These are phyloP conservation scores for Syndactyla subalaris DNA, from an alignment of 2,797 vertebrate species.

Conservation along the genomic window DNA sequence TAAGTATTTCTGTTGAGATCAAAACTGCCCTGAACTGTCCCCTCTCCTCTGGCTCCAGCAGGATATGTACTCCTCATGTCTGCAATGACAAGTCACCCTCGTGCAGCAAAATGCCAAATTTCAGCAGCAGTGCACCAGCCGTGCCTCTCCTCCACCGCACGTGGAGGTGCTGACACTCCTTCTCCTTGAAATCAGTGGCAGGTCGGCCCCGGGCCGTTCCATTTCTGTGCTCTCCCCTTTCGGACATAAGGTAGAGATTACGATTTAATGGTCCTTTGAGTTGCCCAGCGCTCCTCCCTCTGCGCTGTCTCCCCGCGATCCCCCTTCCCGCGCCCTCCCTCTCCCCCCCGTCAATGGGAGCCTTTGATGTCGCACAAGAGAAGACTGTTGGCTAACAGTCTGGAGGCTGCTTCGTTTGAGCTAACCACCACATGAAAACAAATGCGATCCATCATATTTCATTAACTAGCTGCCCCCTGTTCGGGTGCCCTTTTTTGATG, in stretches of 20 bases:
- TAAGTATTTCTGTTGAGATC: slow-evolving; percentile 44
- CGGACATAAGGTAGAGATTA: slow-evolving; percentile 78
- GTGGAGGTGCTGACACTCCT: slow-evolving; percentile 7
- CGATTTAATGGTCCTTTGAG: slow-evolving; percentile 72
- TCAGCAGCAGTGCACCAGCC: accelerated
- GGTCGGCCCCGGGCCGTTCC: background rate
- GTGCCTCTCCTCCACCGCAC: accelerated
- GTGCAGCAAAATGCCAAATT: background rate
- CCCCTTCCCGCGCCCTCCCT: slow-evolving; percentile 38
- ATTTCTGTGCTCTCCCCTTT: slow-evolving; percentile 30
- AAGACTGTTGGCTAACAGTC: slow-evolving; percentile 81
- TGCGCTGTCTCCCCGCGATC: slow-evolving; percentile 58
- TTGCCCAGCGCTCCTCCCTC: slow-evolving; percentile 59
- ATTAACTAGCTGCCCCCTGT: slow-evolving; percentile 74
- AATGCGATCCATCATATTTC: slow-evolving; percentile 76
- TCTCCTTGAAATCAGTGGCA: background rate
- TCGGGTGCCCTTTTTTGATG: slow-evolving; percentile 74
- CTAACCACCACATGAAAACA: slow-evolving; percentile 80
- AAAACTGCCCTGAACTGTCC: background rate
- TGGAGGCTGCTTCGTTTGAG: slow-evolving; percentile 79
- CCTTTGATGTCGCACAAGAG: slow-evolving; percentile 82
- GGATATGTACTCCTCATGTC: background rate
- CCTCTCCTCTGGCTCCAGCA: background rate
- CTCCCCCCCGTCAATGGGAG: slow-evolving; percentile 64
- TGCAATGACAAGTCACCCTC: background rate